Evolutionary conservation across 2,797 vertebrate genomes (phyloP), one percentile per base, ranked within the genome.

Genomic region (Scleropages formosus): DNA sequence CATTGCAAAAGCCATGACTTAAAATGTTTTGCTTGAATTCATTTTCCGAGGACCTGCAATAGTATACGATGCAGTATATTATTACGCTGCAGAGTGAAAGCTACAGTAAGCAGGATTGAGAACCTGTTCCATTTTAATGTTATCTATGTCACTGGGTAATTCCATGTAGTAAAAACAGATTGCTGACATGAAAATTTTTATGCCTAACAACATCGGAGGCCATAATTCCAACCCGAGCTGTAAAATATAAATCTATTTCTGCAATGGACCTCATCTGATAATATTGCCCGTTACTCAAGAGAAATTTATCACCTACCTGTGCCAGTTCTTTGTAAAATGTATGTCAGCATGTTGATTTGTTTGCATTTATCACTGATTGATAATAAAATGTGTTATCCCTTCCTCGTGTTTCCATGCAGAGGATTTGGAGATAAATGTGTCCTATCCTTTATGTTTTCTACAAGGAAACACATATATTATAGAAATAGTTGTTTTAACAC

Each of bases 1-100:
- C 60, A 15, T 62, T 51, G 49, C 64, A 49, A 71, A 53, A 63
- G 75, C 56, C 61, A 58, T 64, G 69, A 26, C 69, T 63, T 46
- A 76, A 27, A 73, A 46, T 12, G 49, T 56, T 8, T 11, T 31
- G 71, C 71, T n/a, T 72, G 31, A 64, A 47, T 76, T 39, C 18
- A 56, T 76, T 58, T 24, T 24, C n/a, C 16, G 27, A 70, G 27
- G 27, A 70, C 47, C 68, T 53, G 51, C 68, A 26, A 22, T 56
- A 27, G 56, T 27, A 47, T 4, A 16, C 26, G 22, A 2, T n/a
- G 68, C 49, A 24, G 53, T 70, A 70, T 70, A 47, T 70, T n/a
- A n/a, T n/a, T 70, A 27, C 27, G 70, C 27, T n/a, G 49, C 68
- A 27, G 47, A 56, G 59, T 44, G 39, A 62, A 62, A 49, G 39